Base-by-base conservation (phyloP, 2,888 invertebrate genomes). In the Tetranychus piercei region DNA sequence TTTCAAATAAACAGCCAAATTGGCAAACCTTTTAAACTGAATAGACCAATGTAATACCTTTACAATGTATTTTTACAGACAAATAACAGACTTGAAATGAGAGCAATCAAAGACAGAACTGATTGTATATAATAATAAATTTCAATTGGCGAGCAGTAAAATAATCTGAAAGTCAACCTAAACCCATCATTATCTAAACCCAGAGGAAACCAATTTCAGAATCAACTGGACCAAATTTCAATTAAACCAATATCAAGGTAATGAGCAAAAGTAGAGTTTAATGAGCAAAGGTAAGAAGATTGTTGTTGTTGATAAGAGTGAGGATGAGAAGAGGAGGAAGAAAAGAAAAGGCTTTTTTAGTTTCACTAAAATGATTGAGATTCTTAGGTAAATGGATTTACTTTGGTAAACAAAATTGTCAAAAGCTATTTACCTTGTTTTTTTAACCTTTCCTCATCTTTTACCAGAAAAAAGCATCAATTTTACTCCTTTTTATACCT, bases 91-190 rank as follows among this genome's bases (percentile, higher is more conserved):
- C 18, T 20, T 18, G n/a, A 66, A 18, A 15, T 66, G 66, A 66
- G 20, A 66, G 20, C 66, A 66, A 66, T 66, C 20, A 20, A 66
- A 66, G 66, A 66, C 9, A 66, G 66, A 66, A 66, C n/a, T 66
- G 15, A 20, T 65, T 65, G 65, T 66, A 66, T 20, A 66, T 20
- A 66, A 34, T 34, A 34, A 34, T 34, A 34, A 34, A 34, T 34
- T 34, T 34, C 34, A 34, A 34, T 34, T 34, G 34, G 34, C 34
- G 34, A 34, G 34, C 34, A 34, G 34, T 34, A 34, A 34, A 34
- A 34, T 34, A 34, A 34, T 34, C 34, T 34, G 34, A 34, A 34
- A 34, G 34, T 34, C 34, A 34, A 34, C 34, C 34, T 34, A 34
- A 34, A 34, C 34, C 34, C 34, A 34, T 34, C 34, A 34, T 34